Percentiles rank a stretch among this genome's conserved stretches.
phyloP scores from a whole-genome alignment of 1,140 invertebrate species.

The Galleria mellonella region DNA sequence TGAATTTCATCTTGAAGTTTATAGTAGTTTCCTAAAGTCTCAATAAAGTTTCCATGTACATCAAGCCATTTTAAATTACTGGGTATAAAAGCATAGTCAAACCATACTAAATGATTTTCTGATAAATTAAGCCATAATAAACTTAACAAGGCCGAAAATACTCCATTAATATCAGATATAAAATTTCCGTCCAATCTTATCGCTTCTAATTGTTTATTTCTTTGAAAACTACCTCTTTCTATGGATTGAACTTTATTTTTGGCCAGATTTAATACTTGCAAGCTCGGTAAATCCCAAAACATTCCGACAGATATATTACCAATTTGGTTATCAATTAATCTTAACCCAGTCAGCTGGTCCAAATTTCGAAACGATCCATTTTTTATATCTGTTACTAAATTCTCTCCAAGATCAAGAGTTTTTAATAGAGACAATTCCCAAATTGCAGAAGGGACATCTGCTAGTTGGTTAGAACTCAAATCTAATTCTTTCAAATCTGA shows the following conservation, averaged over 20 bases:
- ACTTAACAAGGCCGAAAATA: constrained; percentile 86
- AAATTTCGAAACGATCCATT: constrained; percentile 90
- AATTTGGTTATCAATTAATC: constrained; percentile 90
- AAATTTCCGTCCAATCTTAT: constrained; percentile 91
- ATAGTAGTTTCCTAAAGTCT: constrained; percentile 89
- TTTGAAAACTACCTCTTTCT: constrained; percentile 86
- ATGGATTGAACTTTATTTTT: constrained; percentile 91
- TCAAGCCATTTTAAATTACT: constrained; percentile 93
- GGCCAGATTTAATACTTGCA: constrained; percentile 90
- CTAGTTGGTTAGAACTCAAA: constrained; percentile 89
- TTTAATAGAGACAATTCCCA: constrained; percentile 88
- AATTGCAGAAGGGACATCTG: constrained; percentile 86
- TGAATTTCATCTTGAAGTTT: constrained; percentile 84
- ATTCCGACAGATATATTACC: constrained; percentile 88
- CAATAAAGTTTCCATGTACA: constrained; percentile 90
- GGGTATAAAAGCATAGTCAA: constrained; percentile 92
- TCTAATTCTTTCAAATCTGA: constrained; percentile 92
- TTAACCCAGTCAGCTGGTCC: constrained; percentile 87
- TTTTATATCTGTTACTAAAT: constrained; percentile 86
- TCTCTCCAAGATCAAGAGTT: constrained; percentile 90
- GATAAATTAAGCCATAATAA: constrained; percentile 91
- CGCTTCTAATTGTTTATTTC: constrained; percentile 86
- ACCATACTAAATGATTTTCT: constrained; percentile 92
- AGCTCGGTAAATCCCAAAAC: constrained; percentile 87
- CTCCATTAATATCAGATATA: constrained; percentile 89